phyloP scores from a whole-genome alignment of 2,113 vertebrate genomes.

The Choloepus hoffmanni region DNA sequence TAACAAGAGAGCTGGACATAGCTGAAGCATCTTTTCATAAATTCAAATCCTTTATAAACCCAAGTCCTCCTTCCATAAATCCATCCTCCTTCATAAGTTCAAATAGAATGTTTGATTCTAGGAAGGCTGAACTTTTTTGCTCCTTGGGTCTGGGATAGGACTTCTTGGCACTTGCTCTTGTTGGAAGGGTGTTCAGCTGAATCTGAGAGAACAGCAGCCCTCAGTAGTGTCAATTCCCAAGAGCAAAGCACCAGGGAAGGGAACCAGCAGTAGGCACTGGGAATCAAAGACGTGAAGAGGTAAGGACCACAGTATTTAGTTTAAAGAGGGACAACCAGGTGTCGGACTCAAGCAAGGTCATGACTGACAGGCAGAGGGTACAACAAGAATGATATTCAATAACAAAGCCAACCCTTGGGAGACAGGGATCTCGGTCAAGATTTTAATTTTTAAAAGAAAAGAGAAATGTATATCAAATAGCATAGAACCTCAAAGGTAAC shows the following conservation, averaged over 20 bases:
- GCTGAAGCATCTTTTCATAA: neutral
- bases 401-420: neutral
- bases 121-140: neutral
- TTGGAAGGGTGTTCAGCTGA: neutral
- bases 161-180: neutral
- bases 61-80: neutral
- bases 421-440: neutral
- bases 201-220: neutral
- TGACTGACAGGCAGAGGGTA: neutral
- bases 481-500: neutral
- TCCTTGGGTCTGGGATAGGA: neutral
- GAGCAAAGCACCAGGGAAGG: neutral
- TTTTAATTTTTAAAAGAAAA: conserved; percentile 59
- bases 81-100: no score
- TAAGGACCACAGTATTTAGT: neutral
- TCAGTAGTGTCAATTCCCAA: neutral
- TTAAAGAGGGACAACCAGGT: neutral
- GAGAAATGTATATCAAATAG: neutral
- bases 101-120: neutral
- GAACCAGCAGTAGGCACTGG: neutral
- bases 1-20: neutral
- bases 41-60: conserved; percentile 10
- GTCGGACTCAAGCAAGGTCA: neutral
- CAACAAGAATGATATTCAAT: neutral
- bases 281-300: neutral